These are phyloP conservation scores for Axis porcinus DNA, from an alignment of 2,113 vertebrate species.

Conservation along the genomic window DNA sequence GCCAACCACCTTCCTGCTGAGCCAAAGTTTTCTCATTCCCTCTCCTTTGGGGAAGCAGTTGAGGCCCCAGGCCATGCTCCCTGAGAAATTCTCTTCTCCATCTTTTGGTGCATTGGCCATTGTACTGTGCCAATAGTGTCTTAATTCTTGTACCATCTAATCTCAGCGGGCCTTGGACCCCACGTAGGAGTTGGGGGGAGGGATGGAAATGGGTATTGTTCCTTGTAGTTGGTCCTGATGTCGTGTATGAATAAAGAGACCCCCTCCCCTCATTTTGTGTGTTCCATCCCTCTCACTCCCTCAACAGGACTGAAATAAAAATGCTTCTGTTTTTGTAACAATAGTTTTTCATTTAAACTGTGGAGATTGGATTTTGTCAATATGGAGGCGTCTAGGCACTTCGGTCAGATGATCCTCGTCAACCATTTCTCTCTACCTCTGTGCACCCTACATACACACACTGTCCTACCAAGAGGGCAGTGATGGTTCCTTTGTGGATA, in stretches of 20 bases:
- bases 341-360: conserved; percentile 46
- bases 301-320: conserved; percentile 74
- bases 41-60: conserved; percentile 54
- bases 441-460: neutral
- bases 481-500: neutral
- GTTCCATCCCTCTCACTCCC: conserved; percentile 39
- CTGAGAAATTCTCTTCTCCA: conserved; percentile 59
- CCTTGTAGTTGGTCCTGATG: conserved; percentile 44
- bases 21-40: conserved; percentile 62
- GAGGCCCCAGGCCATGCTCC: conserved; percentile 50
- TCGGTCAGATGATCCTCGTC: neutral
- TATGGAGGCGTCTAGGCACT: neutral
- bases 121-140: conserved; percentile 80
- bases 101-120: conserved; percentile 76
- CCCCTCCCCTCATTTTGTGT: conserved; percentile 52
- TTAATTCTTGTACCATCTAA: conserved; percentile 76
- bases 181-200: conserved; percentile 6
- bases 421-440: neutral
- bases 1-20: conserved; percentile 54
- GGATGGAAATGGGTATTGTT: conserved; percentile 46
- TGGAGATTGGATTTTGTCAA: conserved; percentile 14
- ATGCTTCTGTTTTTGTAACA: conserved; percentile 71
- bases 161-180: conserved; percentile 66
- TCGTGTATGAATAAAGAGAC: conserved; percentile 50
- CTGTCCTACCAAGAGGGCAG: neutral